Evolutionary conservation across 2,888 invertebrate species (phyloP).

Genomic region (Coronaproctus castanopsis): DNA sequence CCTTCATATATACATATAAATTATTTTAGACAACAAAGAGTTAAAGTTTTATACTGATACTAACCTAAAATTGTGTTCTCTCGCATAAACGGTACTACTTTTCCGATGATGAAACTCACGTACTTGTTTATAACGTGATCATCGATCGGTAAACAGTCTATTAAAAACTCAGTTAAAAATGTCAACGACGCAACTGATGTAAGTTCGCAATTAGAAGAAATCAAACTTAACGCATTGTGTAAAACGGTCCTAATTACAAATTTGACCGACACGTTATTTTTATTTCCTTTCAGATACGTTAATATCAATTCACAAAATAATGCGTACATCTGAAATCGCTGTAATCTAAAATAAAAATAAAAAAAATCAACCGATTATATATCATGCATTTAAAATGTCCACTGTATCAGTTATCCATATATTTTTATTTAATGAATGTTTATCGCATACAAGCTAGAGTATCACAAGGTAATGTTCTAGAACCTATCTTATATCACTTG

Average conservation of each 20-base stretch:
- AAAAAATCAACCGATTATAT: too few species aligned
- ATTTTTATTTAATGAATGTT: too few species aligned
- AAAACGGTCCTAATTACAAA: background rate
- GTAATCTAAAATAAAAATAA: background rate
- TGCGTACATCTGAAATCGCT: background rate
- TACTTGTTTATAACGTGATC: background rate
- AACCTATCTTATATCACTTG: too few species aligned
- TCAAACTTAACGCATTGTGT: background rate
- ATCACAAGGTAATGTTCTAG: too few species aligned
- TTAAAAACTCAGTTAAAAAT: background rate
- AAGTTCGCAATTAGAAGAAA: background rate
- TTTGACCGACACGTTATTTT: background rate
- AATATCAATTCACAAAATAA: background rate
- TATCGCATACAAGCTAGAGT: too few species aligned
- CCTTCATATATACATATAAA: too few species aligned
- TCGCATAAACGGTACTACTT: background rate
- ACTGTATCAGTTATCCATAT: too few species aligned
- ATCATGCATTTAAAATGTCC: too few species aligned
- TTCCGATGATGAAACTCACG: background rate
- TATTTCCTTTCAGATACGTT: background rate
- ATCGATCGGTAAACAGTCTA: background rate
- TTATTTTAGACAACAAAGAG: too few species aligned
- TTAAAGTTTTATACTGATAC: too few species aligned
- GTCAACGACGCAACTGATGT: background rate
- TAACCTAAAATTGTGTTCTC: too few species aligned